Evolutionary conservation across 2,113 vertebrate species (phyloP).

Genomic region (Puma concolor): DNA sequence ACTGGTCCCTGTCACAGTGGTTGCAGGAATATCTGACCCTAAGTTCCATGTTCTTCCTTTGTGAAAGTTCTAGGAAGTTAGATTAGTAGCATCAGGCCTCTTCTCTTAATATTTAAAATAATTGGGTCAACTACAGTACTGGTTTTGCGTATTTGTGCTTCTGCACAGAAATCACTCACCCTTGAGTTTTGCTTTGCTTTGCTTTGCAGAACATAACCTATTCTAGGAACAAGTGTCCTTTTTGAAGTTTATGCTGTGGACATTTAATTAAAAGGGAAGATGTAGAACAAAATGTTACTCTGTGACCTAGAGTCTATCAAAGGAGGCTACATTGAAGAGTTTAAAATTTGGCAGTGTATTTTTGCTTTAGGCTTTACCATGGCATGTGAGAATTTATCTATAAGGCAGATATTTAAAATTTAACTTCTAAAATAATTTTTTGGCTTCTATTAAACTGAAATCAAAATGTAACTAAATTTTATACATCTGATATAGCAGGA

Average conservation of each 20-base stretch:
- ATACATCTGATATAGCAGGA: background rate
- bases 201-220: background rate
- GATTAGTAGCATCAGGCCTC: background rate
- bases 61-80: background rate
- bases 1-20: background rate
- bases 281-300: background rate
- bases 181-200: conserved; percentile 45
- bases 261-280: conserved; percentile 29
- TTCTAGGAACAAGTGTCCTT: conserved; percentile 10
- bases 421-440: conserved; percentile 32
- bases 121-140: background rate
- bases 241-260: conserved; percentile 5
- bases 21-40: background rate
- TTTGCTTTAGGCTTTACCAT: background rate
- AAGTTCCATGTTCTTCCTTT: background rate
- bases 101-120: conserved; percentile 37
- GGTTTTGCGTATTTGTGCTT: conserved; percentile 21
- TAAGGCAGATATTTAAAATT: background rate
- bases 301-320: background rate
- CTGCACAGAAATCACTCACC: background rate
- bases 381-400: background rate
- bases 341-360: conserved; percentile 1
- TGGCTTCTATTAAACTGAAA: background rate
- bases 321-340: background rate
- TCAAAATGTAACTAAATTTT: background rate